Conservation (phyloP, 2,797 vertebrate genomes). For the Pagetopsis macropterus region DNA sequence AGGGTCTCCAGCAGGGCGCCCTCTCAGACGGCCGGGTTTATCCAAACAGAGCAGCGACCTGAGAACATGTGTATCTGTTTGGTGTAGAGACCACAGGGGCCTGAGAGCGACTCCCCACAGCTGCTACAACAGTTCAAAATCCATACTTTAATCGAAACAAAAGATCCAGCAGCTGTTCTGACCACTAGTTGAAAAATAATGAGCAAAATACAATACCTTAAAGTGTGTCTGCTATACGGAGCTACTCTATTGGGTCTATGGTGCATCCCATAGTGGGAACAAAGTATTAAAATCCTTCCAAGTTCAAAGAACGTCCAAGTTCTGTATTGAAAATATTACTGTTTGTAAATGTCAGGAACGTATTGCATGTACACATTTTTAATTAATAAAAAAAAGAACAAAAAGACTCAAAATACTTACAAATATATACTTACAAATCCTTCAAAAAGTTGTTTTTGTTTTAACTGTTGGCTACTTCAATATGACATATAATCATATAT, state of each 20-base stretch:
- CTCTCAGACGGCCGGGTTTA: constrained; percentile 12
- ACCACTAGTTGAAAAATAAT: constrained; percentile 34
- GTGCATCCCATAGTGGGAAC: background rate
- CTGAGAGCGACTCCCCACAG: constrained; percentile 26
- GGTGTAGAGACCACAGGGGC: constrained; percentile 26
- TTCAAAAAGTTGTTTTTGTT: no score
- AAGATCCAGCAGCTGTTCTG: constrained; percentile 31
- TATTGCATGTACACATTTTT: no score
- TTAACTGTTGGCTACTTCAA: no score
- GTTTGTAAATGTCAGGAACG: no score
- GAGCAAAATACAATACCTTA: constrained; percentile 14
- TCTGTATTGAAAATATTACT: no score
- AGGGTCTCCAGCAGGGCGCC: constrained; percentile 33
- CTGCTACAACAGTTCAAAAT: constrained; percentile 39
- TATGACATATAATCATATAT: no score
- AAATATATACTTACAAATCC: no score
- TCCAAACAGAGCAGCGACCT: constrained; percentile 19
- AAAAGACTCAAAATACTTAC: no score
- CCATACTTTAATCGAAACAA: constrained; percentile 48
- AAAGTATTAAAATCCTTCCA: no score
- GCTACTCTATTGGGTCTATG: background rate
- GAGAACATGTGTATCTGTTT: constrained; percentile 35
- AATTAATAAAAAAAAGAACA: no score
- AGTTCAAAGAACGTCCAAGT: no score
- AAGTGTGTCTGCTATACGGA: constrained; percentile 1